A percentile compares a stretch with the other conserved stretches of the same genome.
These are phyloP conservation scores for Galerucella nymphaeae DNA, from an alignment of 2,888 invertebrate species.

Conservation along the genomic window DNA sequence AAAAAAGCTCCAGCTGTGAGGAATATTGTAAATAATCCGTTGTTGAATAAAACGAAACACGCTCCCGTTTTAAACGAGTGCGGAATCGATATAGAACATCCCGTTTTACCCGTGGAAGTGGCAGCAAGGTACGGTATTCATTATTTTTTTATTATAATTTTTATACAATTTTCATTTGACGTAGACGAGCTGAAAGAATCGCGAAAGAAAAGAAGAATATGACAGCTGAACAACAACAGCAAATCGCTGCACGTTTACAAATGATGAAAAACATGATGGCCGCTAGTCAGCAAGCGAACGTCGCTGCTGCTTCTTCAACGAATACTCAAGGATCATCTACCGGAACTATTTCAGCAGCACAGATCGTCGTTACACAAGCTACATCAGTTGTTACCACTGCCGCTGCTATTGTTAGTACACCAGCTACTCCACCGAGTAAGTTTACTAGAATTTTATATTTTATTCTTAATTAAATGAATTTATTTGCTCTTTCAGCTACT, in stretches of 20 bases:
- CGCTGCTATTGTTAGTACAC: conserved; percentile 60
- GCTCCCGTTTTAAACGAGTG: conserved; percentile 84
- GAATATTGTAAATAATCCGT: conserved; percentile 78
- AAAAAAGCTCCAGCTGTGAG: conserved; percentile 79
- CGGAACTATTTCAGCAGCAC: conserved; percentile 39
- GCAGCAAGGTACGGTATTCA: conserved; percentile 66
- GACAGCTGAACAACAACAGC: conserved; percentile 56
- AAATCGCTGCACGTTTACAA: conserved; percentile 56
- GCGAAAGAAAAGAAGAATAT: conserved; percentile 80
- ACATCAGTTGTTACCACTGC: conserved; percentile 53
- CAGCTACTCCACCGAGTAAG: conserved; percentile 59
- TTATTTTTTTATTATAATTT: background rate
- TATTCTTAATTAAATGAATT: background rate
- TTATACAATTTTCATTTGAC: background rate
- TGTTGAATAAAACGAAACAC: conserved; percentile 82
- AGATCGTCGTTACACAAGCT: conserved; percentile 47
- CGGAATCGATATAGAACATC: conserved; percentile 86
- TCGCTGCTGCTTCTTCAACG: conserved; percentile 28
- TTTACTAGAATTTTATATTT: conserved; percentile 1
- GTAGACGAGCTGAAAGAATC: conserved; percentile 82
- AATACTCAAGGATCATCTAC: conserved; percentile 31
- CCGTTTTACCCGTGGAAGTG: conserved; percentile 84
- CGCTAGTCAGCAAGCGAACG: conserved; percentile 39
- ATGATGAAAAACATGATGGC: conserved; percentile 53
- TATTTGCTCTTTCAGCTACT: conserved; percentile 50